Evolutionary conservation across 2,888 invertebrate species (phyloP), one percentile per base, ranked within the genome.

Genomic region (Scaptomyza cyrtandrae): DNA sequence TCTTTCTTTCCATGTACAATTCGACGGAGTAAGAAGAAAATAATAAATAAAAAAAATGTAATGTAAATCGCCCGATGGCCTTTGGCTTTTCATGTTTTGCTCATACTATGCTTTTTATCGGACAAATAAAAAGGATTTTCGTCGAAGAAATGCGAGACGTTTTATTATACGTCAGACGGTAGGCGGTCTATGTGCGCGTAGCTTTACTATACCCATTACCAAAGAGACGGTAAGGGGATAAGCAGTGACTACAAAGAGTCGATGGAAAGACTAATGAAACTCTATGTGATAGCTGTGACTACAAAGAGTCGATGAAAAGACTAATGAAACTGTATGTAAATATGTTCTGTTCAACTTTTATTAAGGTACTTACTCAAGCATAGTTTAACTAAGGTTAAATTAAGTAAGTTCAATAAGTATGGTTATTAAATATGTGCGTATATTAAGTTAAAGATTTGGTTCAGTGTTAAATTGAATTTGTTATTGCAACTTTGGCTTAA

Each of bases 41-140:
- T 49, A 52, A 63, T 65, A 70, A 65, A 71, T 70, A 70, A 71
- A 69, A 83, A 80, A 75, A 73, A 82, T 86, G 82, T 84, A 86
- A 88, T 78, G 86, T 75, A 84, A 86, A 86, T 76, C 68, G 81
- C 58, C 65, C 55, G 69, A 55, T 64, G 77, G 67, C 66, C 73
- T 63, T 74, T 75, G 64, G 63, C 63, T 71, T 73, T 71, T 64
- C 75, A 68, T 74, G 62, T 68, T 66, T 50, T 64, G 29, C 55
- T 13, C 39, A 44, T 65, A 45, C 56, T 7, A 44, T 54, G 57
- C 73, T 67, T 78, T 80, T 87, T 86, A 81, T 80, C 81, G 74
- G 68, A 72, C 84, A 75, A 84, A 86, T 88, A 88, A 88, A 86
- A 86, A 86, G 84, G 86, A 86, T 88, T 86, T 85, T 84, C 78